phyloP scores from a whole-genome alignment of 2,113 vertebrate genomes.

The Brachyistius frenatus region DNA sequence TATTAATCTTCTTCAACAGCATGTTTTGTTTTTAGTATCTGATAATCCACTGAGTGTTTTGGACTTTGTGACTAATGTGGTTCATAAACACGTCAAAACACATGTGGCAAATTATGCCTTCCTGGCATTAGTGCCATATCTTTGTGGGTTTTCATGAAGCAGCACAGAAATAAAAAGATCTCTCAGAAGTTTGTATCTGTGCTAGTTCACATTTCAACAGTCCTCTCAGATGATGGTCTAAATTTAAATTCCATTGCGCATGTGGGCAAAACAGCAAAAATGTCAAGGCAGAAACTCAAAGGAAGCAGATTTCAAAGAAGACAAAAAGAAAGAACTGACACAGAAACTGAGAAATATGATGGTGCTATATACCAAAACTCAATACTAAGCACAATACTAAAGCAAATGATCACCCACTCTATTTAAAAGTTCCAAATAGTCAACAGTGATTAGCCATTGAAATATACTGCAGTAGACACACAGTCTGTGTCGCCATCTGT shows the following conservation, averaged over 20 bases:
- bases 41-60: constrained; percentile 20
- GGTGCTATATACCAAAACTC: not conserved
- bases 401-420: not conserved
- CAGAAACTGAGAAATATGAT: not conserved
- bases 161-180: constrained; percentile 9
- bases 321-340: not conserved
- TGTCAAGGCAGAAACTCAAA: too few species aligned
- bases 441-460: not conserved
- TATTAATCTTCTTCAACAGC: constrained; percentile 33
- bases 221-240: not conserved
- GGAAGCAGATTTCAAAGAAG: constrained; percentile 15
- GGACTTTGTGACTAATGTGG: not conserved
- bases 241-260: constrained; percentile 2
- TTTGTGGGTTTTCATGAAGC: not conserved
- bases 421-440: constrained; percentile 1
- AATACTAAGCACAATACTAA: too few species aligned
- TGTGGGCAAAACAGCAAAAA: constrained; percentile 3
- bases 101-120: not conserved
- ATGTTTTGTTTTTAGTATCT: constrained; percentile 15
- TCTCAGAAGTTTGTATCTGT: not conserved
- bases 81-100: not conserved
- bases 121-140: not conserved
- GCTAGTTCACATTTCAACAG: not conserved
- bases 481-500: constrained; percentile 73
- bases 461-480: not conserved